A percentile compares a stretch with the other conserved stretches of the same genome.
Evolutionary conservation across 2,797 vertebrate genomes (phyloP).

Genomic region (Halcyon leucocephala): DNA sequence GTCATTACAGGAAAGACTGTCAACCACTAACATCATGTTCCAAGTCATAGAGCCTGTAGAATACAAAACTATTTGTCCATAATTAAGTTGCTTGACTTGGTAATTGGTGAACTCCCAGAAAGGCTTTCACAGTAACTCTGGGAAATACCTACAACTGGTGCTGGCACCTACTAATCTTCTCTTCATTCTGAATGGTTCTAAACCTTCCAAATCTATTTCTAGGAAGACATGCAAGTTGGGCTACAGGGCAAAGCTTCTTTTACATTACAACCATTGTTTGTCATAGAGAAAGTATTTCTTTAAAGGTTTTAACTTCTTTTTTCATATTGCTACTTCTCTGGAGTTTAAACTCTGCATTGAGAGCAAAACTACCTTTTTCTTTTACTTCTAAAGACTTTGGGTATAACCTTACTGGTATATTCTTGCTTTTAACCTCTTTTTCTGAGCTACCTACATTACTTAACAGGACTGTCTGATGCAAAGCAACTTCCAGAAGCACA

Average conservation of each 20-base stretch:
- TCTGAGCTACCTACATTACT: not conserved
- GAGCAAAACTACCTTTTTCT: not conserved
- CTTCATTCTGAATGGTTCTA: not conserved
- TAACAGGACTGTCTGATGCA: not conserved
- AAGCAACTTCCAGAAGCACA: not conserved
- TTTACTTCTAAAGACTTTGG: not conserved
- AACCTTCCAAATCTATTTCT: not conserved
- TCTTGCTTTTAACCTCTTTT: not conserved
- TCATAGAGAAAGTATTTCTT: not conserved
- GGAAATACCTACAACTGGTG: not conserved
- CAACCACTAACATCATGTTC: not conserved
- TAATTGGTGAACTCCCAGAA: not conserved
- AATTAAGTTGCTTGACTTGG: not conserved
- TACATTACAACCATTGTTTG: not conserved
- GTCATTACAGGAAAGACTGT: not conserved
- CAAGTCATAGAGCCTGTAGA: not conserved
- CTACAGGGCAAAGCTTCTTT: not conserved
- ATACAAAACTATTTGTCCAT: not conserved
- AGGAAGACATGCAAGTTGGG: not conserved
- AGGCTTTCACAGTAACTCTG: not conserved
- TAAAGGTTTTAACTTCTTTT: not conserved
- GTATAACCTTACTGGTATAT: not conserved
- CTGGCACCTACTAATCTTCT: not conserved
- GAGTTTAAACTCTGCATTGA: not conserved
- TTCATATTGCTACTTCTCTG: not conserved